phyloP scores from a whole-genome alignment of 2,888 invertebrate genomes.

The Ophraella communa region DNA sequence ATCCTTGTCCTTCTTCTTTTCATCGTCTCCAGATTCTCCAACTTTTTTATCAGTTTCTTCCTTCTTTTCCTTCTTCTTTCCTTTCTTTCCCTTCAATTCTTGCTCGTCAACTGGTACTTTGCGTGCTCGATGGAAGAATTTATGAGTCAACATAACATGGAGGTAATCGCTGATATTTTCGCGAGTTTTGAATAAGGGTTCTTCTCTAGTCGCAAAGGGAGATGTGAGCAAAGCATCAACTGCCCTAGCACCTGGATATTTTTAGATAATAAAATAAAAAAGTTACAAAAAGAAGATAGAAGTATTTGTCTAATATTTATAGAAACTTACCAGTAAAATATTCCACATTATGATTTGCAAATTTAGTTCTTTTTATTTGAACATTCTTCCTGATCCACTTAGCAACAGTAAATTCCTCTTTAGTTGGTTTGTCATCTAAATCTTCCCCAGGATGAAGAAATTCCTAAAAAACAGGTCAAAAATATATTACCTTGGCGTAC shows the following conservation, averaged over 20 bases:
- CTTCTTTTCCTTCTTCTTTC: conserved; percentile 62
- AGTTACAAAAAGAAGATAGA: too few relatives aligned
- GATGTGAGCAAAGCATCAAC: conserved; percentile 91
- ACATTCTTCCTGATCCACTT: conserved; percentile 94
- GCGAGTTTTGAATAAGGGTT: conserved; percentile 80
- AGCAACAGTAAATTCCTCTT: conserved; percentile 91
- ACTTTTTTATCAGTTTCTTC: conserved; percentile 62
- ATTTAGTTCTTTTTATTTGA: conserved; percentile 93
- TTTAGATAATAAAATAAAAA: background rate
- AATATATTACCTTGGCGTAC: background rate
- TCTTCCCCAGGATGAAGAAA: conserved; percentile 61
- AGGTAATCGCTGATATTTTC: conserved; percentile 81
- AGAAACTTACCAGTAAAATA: conserved; percentile 87
- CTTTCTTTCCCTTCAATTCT: conserved; percentile 66
- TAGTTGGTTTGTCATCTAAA: conserved; percentile 76
- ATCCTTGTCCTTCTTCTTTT: conserved; percentile 63
- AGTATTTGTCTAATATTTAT: background rate
- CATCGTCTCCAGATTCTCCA: conserved; percentile 53
- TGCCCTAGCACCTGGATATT: conserved; percentile 75
- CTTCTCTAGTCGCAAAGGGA: conserved; percentile 82
- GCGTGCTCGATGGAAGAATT: conserved; percentile 94
- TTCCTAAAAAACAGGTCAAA: conserved; percentile 54
- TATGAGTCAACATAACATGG: conserved; percentile 86
- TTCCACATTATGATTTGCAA: conserved; percentile 94
- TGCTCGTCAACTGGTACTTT: conserved; percentile 81